Evolutionary conservation across 1,140 invertebrate species (phyloP), one percentile per base, ranked within the genome.

Genomic region (Habropoda laboriosa): DNA sequence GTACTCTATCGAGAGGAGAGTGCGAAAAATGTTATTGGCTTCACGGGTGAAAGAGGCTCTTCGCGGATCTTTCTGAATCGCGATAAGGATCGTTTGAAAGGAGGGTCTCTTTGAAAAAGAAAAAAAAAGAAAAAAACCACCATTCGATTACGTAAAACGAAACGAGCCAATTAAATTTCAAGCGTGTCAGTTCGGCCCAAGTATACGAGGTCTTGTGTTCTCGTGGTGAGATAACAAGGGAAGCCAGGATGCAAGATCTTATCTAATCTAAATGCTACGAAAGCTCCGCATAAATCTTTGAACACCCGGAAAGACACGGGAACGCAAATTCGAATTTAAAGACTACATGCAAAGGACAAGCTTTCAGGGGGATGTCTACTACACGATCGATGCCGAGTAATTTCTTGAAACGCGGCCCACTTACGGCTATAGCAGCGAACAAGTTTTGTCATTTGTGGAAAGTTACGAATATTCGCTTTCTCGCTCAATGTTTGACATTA

Each of bases 11-110:
- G 49, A 70, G 35, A 55, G 42, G 35, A 64, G 49, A 71, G 76
- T 30, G 79, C 38, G 73, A 61, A 38, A 64, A 68, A 27, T 78
- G 74, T 55, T 64, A 68, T 73, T 78, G 76, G 24, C 42, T 63
- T 38, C 51, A 55, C 30, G 80, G 53, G 57, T 38, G 24, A 75
- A 83, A 66, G 57, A 51, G 13, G 13, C 45, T 40, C 51, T 47
- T 51, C 51, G 66, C 12, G 7, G 61, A 61, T 77, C 57, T 32
- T 24, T 32, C 13, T 57, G 51, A 77, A 81, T 66, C n/a, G 42
- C 53, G 64, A 81, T 81, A 81, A 83, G 64, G 51, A 58, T 60
- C 79, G 73, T 81, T 77, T 30, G 55, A 53, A 18, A 30, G 64
- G 63, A 32, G 47, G 76, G 40, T 18, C n/a, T 67, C 70, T 80